A percentile compares a stretch with the other conserved stretches of the same genome.
phyloP scores from a whole-genome alignment of 2,113 vertebrate species.

The Fregata magnificens region DNA sequence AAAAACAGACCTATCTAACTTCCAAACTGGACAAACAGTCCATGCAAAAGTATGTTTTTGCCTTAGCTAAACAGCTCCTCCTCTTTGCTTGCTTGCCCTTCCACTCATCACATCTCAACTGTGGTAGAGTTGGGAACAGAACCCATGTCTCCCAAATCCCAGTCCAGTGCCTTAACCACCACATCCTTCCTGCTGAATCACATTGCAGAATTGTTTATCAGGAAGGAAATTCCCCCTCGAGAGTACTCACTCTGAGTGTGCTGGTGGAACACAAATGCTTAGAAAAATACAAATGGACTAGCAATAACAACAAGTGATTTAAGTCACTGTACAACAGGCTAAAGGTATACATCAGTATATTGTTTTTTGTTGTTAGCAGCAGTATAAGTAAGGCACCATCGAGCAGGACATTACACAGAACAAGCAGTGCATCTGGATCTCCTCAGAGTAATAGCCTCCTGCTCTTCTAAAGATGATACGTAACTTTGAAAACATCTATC shows the following conservation, averaged over 20 bases:
- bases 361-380: not conserved
- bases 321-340: not conserved
- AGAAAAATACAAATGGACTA: slow-evolving; percentile 1
- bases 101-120: not conserved
- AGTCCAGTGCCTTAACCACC: slow-evolving; percentile 26
- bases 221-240: slow-evolving; percentile 54
- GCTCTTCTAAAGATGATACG: not conserved
- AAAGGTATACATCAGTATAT: not conserved
- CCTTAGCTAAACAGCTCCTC: not conserved
- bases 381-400: accelerated
- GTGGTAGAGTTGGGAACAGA: slow-evolving; percentile 33
- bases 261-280: slow-evolving; percentile 33
- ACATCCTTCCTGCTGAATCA: slow-evolving; percentile 65
- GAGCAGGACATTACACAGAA: not conserved
- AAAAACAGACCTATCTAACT: not conserved
- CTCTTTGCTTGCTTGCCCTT: slow-evolving; percentile 43
- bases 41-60: not conserved
- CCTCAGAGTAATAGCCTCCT: not conserved
- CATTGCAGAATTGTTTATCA: slow-evolving; percentile 30
- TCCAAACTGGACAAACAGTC: not conserved
- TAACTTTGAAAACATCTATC: not conserved
- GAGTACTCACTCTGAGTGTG: not conserved
- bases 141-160: slow-evolving; percentile 21
- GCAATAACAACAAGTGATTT: slow-evolving; percentile 19
- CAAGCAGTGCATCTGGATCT: not conserved